Evolutionary conservation across 2,113 vertebrate genomes (phyloP).

Genomic region (Pelodiscus sinensis): DNA sequence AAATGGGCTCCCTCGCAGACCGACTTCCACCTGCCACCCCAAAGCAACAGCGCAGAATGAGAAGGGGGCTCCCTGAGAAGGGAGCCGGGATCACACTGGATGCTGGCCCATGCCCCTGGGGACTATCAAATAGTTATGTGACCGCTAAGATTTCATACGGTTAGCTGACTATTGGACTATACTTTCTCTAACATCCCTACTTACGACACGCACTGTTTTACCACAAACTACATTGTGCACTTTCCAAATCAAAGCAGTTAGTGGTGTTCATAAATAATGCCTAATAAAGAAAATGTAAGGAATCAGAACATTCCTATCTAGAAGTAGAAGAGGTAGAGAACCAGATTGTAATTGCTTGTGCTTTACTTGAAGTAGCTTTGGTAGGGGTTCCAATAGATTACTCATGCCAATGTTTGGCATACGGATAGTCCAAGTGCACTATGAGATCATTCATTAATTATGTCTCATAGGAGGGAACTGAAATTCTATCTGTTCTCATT

Average conservation of each 20-base stretch:
- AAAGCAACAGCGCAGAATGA: too few relatives aligned
- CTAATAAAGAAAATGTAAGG: not conserved
- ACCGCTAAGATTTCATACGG: too few relatives aligned
- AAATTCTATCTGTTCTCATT: not conserved
- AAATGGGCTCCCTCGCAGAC: too few relatives aligned
- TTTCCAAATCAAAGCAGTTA: not conserved
- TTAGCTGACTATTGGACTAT: too few relatives aligned
- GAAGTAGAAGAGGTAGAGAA: not conserved
- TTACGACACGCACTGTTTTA: not conserved
- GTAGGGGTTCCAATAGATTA: not conserved
- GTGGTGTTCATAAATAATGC: not conserved
- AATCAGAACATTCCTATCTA: not conserved
- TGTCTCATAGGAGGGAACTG: not conserved
- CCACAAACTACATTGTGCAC: rapidly evolving
- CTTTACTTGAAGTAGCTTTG: not conserved
- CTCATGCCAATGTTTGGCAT: not conserved
- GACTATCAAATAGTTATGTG: too few relatives aligned
- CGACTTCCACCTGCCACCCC: too few relatives aligned
- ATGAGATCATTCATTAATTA: not conserved
- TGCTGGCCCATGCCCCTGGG: too few relatives aligned
- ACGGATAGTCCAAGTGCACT: not conserved
- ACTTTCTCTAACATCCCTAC: too few relatives aligned
- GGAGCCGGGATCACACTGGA: too few relatives aligned
- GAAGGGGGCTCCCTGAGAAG: too few relatives aligned
- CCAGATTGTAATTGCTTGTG: not conserved